These are phyloP conservation scores for Girardia tigrina DNA, from an alignment of 2,888 invertebrate species.

Conservation along the genomic window DNA sequence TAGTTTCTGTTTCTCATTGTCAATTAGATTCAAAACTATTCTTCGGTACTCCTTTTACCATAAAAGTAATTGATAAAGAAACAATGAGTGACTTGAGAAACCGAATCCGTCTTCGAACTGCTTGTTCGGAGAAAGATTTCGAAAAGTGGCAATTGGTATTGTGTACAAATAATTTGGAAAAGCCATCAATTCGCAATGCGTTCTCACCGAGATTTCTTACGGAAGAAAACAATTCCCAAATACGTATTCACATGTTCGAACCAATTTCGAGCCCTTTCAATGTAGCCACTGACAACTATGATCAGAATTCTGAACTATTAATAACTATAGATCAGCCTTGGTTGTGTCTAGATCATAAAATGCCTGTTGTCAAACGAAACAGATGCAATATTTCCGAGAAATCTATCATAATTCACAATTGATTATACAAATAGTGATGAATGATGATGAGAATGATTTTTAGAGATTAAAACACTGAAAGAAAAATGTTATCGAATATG, in stretches of 20 bases:
- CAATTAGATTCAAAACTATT: neutral
- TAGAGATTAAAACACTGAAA: no score
- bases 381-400: constrained; percentile 23
- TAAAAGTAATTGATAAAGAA: neutral
- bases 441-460: neutral
- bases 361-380: constrained; percentile 17
- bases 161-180: constrained; percentile 17
- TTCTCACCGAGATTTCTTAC: constrained; percentile 23
- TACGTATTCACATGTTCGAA: constrained; percentile 13
- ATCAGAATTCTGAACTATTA: constrained; percentile 15
- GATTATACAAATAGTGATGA: neutral
- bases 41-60: constrained; percentile 8
- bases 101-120: constrained; percentile 3
- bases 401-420: constrained; percentile 5
- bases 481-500: no score
- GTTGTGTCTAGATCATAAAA: constrained; percentile 20
- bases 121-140: neutral
- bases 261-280: neutral
- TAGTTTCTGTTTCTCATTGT: constrained; percentile 15
- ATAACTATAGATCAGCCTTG: constrained; percentile 10
- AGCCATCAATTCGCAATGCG: neutral
- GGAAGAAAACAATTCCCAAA: constrained; percentile 12
- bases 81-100: neutral
- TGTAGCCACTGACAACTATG: neutral
- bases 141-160: neutral